These are phyloP conservation scores for Drosophila serrata DNA, from an alignment of 1,140 invertebrate genomes.

Conservation along the genomic window DNA sequence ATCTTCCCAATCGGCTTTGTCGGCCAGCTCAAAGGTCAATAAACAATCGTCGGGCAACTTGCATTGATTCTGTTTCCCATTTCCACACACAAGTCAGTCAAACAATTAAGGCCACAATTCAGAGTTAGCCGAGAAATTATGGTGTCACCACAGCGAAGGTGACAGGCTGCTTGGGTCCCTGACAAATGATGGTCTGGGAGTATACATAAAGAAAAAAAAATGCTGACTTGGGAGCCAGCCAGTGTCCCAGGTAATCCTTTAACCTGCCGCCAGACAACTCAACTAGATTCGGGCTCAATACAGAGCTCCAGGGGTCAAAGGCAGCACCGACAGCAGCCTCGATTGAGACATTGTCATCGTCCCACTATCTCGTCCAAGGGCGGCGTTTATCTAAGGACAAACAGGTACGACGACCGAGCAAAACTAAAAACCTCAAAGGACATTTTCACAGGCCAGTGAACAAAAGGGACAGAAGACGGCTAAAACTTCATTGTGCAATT, in stretches of 20 bases:
- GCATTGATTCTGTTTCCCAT: slow-evolving; percentile 66
- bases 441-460: slow-evolving; percentile 71
- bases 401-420: slow-evolving; percentile 42
- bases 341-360: slow-evolving; percentile 67
- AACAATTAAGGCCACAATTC: slow-evolving; percentile 81
- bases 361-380: slow-evolving; percentile 39
- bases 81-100: slow-evolving; percentile 48
- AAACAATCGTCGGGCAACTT: slow-evolving; percentile 62
- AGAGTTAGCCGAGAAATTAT: slow-evolving; percentile 76
- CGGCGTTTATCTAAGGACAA: slow-evolving; percentile 62
- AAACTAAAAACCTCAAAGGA: slow-evolving; percentile 72
- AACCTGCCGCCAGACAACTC: slow-evolving; percentile 76
- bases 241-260: slow-evolving; percentile 67
- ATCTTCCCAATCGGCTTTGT: slow-evolving; percentile 49
- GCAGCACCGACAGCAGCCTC: slow-evolving; percentile 40
- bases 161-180: slow-evolving; percentile 65
- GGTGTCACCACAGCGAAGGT: slow-evolving; percentile 75
- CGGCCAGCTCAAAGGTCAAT: slow-evolving; percentile 72
- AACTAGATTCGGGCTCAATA: not conserved
- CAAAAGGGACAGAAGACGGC: slow-evolving; percentile 53
- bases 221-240: slow-evolving; percentile 67
- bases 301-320: slow-evolving; percentile 66
- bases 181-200: slow-evolving; percentile 69
- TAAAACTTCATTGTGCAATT: slow-evolving; percentile 75
- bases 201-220: too few relatives aligned